A percentile compares a stretch with the other conserved stretches of the same genome.
Evolutionary conservation across 2,113 vertebrate species (phyloP).

Genomic region (Sapajus apella): DNA sequence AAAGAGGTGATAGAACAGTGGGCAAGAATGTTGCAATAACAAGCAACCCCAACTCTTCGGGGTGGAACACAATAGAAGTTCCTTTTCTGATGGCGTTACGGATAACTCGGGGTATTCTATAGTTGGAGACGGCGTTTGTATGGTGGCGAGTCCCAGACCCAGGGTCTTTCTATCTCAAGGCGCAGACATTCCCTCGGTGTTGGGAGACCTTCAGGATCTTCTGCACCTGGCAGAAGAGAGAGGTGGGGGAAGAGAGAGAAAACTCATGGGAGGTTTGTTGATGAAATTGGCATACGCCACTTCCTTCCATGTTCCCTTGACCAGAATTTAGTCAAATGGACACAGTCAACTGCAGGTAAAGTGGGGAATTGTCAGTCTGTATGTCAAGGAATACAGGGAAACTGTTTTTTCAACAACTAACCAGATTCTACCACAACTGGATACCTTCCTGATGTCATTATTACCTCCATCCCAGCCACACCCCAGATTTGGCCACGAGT

Average conservation of each 20-base stretch:
- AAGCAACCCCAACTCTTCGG: background rate
- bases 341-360: background rate
- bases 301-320: background rate
- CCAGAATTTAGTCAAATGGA: background rate
- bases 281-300: background rate
- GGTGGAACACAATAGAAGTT: background rate
- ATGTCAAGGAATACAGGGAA: background rate
- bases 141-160: background rate
- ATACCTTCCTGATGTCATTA: background rate
- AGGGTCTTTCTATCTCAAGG: background rate
- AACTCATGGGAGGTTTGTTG: background rate
- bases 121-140: background rate
- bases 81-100: background rate
- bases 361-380: background rate
- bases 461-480: background rate
- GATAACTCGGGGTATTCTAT: background rate
- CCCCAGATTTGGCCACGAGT: background rate
- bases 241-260: background rate
- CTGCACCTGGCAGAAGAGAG: background rate
- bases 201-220: background rate
- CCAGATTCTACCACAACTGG: background rate
- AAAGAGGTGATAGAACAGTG: background rate
- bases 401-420: background rate
- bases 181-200: background rate
- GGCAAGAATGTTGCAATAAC: too few species aligned